Percentiles rank a stretch among this genome's conserved stretches.
phyloP scores from a whole-genome alignment of 2,797 vertebrate genomes.

The Sphaeramia orbicularis region DNA sequence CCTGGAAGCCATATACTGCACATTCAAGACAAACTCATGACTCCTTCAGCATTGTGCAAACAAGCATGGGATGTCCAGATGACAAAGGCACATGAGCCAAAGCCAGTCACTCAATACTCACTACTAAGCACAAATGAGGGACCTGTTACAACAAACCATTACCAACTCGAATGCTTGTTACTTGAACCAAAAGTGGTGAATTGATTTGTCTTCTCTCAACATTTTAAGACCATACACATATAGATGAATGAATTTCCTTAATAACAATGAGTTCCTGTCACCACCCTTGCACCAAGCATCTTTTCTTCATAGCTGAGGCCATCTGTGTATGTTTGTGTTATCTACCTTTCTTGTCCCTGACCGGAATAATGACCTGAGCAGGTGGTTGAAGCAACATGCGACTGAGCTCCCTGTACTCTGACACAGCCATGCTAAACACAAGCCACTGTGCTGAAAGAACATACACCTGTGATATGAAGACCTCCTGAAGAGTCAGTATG shows the following conservation, averaged over 20 bases:
- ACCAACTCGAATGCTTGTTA: neutral
- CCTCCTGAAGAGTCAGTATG: slow-evolving; percentile 17
- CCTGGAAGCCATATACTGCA: slow-evolving; percentile 45
- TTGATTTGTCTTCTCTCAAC: neutral
- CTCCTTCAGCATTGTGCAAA: slow-evolving; percentile 46
- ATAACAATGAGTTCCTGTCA: neutral
- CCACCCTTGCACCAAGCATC: neutral
- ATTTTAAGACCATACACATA: slow-evolving; percentile 13
- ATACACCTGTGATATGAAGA: slow-evolving; percentile 55
- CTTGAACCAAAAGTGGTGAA: neutral
- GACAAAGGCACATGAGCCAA: slow-evolving; percentile 57
- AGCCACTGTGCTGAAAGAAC: slow-evolving; percentile 53
- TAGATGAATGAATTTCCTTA: neutral
- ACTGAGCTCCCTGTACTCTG: slow-evolving; percentile 56
- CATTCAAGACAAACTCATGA: slow-evolving; percentile 43
- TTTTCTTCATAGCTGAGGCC: slow-evolving; percentile 11
- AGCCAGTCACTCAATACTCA: slow-evolving; percentile 40
- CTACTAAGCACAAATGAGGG: slow-evolving; percentile 10
- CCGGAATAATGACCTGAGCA: slow-evolving; percentile 68
- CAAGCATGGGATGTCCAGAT: slow-evolving; percentile 48
- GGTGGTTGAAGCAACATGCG: slow-evolving; percentile 72
- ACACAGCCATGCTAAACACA: slow-evolving; percentile 60
- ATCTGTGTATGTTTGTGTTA: slow-evolving; percentile 20
- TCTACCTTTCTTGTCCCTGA: slow-evolving; percentile 41
- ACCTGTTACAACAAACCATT: slow-evolving; percentile 29